Evolutionary conservation across 2,888 invertebrate species (phyloP).

Genomic region (Schizotus pectinicornis): DNA sequence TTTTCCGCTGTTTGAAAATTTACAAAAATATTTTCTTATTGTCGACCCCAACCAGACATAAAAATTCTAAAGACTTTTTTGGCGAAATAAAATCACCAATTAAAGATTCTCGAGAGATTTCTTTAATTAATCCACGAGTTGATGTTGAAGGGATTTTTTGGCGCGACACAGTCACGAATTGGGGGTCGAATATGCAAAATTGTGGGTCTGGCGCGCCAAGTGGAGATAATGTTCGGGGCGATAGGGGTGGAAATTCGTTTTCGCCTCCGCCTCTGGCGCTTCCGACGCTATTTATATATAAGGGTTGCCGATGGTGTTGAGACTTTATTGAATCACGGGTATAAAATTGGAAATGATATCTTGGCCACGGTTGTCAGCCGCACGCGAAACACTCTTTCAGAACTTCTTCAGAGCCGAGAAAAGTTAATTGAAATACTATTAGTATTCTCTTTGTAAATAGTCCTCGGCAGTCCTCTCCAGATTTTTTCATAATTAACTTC

Average conservation of each 20-base stretch:
- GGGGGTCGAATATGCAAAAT: too few species aligned
- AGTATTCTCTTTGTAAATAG: conserved; percentile 53
- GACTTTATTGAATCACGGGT: conserved; percentile 56
- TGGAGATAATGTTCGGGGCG: too few species aligned
- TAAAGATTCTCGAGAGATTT: too few species aligned
- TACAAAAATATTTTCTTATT: neutral
- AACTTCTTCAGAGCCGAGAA: conserved; percentile 51
- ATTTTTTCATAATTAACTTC: conserved; percentile 54
- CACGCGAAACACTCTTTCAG: conserved; percentile 54
- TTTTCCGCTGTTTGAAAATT: too few species aligned
- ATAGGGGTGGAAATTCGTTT: too few species aligned
- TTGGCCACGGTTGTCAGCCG: conserved; percentile 53
- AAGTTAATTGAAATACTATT: conserved; percentile 57
- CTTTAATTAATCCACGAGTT: too few species aligned
- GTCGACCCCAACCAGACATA: neutral
- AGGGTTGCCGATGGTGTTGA: conserved; percentile 57
- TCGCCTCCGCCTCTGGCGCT: conserved; percentile 3
- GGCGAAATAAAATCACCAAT: too few species aligned
- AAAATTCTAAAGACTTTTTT: conserved; percentile 6
- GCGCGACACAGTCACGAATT: too few species aligned
- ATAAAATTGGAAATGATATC: conserved; percentile 58
- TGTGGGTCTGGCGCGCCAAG: neutral
- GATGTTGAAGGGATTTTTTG: neutral
- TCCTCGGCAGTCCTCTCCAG: conserved; percentile 44
- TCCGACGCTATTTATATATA: conserved; percentile 40